A percentile compares a stretch with the other conserved stretches of the same genome.
Evolutionary conservation across 2,113 vertebrate species (phyloP).

Genomic region (Pluvialis apricaria): DNA sequence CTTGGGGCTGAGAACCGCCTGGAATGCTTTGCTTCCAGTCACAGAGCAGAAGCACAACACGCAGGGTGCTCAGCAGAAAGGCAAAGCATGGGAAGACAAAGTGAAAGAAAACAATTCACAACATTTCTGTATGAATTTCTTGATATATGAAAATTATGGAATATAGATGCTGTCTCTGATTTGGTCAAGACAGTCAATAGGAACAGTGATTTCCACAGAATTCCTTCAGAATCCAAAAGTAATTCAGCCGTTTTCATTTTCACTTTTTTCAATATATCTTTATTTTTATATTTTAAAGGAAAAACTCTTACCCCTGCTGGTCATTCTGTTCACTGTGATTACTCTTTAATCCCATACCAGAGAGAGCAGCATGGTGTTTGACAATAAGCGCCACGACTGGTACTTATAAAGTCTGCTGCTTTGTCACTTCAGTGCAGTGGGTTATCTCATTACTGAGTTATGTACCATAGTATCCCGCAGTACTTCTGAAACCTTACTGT

Average conservation of each 20-base stretch:
- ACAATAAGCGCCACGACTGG: neutral
- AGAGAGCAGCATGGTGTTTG: neutral
- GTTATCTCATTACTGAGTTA: neutral
- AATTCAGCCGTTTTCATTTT: neutral
- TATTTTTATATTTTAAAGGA: neutral
- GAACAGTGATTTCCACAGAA: neutral
- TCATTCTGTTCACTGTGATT: neutral
- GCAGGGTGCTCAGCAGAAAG: neutral
- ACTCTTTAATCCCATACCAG: neutral
- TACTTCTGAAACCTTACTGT: neutral
- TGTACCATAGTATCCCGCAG: neutral
- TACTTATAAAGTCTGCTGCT: neutral
- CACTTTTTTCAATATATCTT: neutral
- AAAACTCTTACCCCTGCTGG: neutral
- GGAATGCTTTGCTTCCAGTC: neutral
- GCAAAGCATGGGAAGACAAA: neutral
- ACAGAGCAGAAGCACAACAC: neutral
- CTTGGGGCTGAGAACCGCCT: neutral
- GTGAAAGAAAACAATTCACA: neutral
- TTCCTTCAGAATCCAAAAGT: neutral
- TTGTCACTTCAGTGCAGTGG: neutral
- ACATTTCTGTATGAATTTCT: neutral
- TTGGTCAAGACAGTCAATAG: neutral
- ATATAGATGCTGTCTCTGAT: neutral
- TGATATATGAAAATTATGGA: neutral